Percentiles rank a stretch among this genome's conserved stretches.
These are phyloP conservation scores for Todiramphus saurophagus DNA, from an alignment of 2,113 vertebrate species.

Conservation along the genomic window DNA sequence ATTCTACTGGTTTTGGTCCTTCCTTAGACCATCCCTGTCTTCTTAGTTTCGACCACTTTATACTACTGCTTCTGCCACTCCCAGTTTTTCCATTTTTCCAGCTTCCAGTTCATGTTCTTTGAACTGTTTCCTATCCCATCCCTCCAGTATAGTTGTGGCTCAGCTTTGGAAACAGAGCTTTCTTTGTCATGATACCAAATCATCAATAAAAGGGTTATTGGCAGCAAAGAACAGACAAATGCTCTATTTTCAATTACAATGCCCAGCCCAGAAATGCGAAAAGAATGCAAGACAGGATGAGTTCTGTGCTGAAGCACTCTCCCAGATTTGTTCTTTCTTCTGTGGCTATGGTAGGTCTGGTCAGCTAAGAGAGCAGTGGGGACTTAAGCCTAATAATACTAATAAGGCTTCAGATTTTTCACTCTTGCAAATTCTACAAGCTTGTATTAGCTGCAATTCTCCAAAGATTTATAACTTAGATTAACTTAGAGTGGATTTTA, in stretches of 20 bases:
- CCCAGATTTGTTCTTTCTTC: not conserved
- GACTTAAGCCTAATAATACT: not conserved
- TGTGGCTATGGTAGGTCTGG: not conserved
- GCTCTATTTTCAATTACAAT: not conserved
- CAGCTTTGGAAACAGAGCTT: not conserved
- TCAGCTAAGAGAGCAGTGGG: not conserved
- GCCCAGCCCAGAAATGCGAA: not conserved
- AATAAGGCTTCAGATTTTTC: not conserved
- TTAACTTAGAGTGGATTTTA: not conserved
- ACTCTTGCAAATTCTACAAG: not conserved
- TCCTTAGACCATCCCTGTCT: not conserved
- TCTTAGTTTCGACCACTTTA: not conserved
- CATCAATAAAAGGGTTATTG: not conserved
- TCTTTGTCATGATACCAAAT: not conserved
- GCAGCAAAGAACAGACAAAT: not conserved
- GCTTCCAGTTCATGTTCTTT: not conserved
- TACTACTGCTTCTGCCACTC: not conserved
- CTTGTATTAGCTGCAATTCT: not conserved
- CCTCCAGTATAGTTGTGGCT: not conserved
- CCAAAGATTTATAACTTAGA: not conserved
- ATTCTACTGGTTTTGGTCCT: not conserved
- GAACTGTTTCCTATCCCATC: not conserved
- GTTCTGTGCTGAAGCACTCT: not conserved
- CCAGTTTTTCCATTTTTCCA: not conserved
- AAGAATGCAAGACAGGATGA: not conserved